phyloP scores from a whole-genome alignment of 2,888 invertebrate genomes.

The Pachydiplax longipennis region DNA sequence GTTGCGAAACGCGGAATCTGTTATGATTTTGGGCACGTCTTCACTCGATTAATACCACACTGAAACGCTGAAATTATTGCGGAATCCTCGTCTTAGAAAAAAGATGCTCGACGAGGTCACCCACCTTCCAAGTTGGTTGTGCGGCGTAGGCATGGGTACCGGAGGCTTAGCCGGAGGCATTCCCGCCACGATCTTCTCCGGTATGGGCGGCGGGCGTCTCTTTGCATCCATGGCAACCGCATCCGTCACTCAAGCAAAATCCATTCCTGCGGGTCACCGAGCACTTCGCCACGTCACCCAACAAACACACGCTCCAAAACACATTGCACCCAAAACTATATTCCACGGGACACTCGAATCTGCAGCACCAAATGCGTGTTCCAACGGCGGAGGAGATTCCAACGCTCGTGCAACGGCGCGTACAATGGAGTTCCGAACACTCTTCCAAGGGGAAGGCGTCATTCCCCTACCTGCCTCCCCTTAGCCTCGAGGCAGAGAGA shows the following conservation, averaged over 20 bases:
- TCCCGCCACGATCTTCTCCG: constrained; percentile 40
- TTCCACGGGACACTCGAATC: background rate
- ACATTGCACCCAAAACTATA: constrained; percentile 29
- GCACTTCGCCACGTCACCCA: constrained; percentile 30
- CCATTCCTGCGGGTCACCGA: constrained; percentile 21
- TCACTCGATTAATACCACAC: background rate
- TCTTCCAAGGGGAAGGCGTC: background rate
- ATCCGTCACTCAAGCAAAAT: too few relatives aligned
- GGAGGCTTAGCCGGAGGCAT: constrained; percentile 35
- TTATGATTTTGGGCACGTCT: background rate
- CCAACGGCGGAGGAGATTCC: background rate
- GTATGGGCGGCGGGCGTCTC: constrained; percentile 35
- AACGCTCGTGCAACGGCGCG: constrained; percentile 4
- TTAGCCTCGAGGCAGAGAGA: constrained; percentile 35
- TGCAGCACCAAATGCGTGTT: background rate
- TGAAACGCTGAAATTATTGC: constrained; percentile 10
- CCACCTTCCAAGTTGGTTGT: constrained; percentile 28
- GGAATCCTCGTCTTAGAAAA: background rate
- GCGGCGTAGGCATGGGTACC: constrained; percentile 18
- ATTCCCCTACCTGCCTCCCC: background rate
- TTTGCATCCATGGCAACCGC: constrained; percentile 36
- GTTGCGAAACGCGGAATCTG: background rate
- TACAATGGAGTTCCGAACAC: background rate
- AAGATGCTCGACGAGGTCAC: constrained; percentile 26
- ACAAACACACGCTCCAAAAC: background rate